phyloP scores from a whole-genome alignment of 1,140 invertebrate genomes.

The Rhizoglyphus robini region DNA sequence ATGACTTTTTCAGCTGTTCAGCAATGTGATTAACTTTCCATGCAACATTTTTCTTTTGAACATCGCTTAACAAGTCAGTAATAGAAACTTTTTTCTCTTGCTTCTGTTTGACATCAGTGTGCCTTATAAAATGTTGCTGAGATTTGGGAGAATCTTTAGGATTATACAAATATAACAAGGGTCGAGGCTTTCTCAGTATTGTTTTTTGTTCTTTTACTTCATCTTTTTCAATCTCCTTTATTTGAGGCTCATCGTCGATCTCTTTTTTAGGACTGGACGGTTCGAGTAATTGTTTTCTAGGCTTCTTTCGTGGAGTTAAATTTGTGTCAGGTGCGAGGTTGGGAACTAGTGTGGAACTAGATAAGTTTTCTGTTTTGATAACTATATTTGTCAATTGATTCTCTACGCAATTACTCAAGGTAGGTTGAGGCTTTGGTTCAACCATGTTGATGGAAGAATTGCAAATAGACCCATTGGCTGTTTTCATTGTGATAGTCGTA shows the following conservation, averaged over 20 bases:
- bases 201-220: not conserved
- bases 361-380: too few species aligned
- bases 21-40: conserved; percentile 88
- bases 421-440: not conserved
- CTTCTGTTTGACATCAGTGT: conserved; percentile 70
- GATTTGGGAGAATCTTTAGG: not conserved
- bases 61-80: conserved; percentile 75
- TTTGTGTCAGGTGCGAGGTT: not conserved
- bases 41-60: conserved; percentile 74
- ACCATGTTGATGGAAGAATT: not conserved
- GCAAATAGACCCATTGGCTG: not conserved
- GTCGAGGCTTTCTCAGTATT: not conserved
- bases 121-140: conserved; percentile 66
- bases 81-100: conserved; percentile 67
- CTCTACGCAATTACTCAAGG: too few species aligned
- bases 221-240: too few species aligned
- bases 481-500: not conserved
- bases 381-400: not conserved
- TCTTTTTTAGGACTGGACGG: conserved; percentile 12
- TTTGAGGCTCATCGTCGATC: not conserved
- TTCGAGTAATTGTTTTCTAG: conserved; percentile 22
- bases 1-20: conserved; percentile 69
- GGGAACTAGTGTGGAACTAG: too few species aligned
- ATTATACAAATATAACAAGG: too few species aligned
- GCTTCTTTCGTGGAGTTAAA: conserved; percentile 20